Conservation (phyloP, 2,113 vertebrate species). For the Lota lota region DNA sequence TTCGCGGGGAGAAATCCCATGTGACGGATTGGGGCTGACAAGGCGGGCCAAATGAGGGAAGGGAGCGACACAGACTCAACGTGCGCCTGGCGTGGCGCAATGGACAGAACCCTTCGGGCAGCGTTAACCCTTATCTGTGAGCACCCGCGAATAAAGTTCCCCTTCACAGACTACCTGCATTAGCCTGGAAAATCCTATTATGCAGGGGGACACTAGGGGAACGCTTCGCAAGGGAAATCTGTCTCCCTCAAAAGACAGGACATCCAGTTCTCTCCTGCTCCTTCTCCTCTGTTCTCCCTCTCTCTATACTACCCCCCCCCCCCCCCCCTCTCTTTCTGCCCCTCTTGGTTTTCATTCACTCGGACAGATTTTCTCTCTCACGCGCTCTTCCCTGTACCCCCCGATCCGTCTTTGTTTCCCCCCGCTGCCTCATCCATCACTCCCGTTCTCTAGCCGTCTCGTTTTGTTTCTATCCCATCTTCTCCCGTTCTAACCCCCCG, state of each 20-base stretch:
- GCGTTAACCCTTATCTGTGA: slow-evolving; percentile 68
- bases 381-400: slow-evolving; percentile 42
- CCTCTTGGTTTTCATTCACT: slow-evolving; percentile 54
- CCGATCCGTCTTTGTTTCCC: slow-evolving; percentile 47
- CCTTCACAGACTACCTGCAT: slow-evolving; percentile 67
- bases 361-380: slow-evolving; percentile 53
- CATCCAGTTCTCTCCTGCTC: slow-evolving; percentile 51
- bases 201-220: slow-evolving; percentile 50
- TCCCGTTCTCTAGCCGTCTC: slow-evolving; percentile 45
- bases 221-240: slow-evolving; percentile 56
- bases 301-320: slow-evolving; percentile 19
- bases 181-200: slow-evolving; percentile 70
- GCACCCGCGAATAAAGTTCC: slow-evolving; percentile 59
- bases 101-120: slow-evolving; percentile 56
- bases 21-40: slow-evolving; percentile 92
- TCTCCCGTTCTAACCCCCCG: slow-evolving; percentile 39
- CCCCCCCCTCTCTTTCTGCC: slow-evolving; percentile 36
- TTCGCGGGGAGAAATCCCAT: slow-evolving; percentile 86
- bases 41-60: slow-evolving; percentile 76
- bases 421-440: slow-evolving; percentile 59
- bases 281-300: slow-evolving; percentile 14
- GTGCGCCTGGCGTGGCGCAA: slow-evolving; percentile 35
- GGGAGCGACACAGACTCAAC: slow-evolving; percentile 61
- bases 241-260: slow-evolving; percentile 58
- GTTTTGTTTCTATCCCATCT: slow-evolving; percentile 27